Evolutionary conservation across 2,113 vertebrate genomes (phyloP).

Genomic region (Leptosomus discolor): DNA sequence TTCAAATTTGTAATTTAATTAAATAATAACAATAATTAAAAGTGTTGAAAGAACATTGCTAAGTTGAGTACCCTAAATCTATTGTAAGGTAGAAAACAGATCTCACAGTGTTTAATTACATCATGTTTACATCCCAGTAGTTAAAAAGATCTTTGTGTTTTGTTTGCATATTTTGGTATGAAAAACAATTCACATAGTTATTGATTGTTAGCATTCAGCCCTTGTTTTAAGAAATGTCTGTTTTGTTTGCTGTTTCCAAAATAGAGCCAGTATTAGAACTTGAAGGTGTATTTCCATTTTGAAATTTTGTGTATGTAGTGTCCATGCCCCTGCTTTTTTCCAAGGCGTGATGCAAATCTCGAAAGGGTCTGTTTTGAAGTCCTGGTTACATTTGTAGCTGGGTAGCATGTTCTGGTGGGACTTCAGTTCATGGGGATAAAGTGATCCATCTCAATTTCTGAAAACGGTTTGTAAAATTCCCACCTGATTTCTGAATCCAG

Average conservation of each 20-base stretch:
- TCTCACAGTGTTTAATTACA: background rate
- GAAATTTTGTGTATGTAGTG: background rate
- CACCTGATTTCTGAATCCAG: background rate
- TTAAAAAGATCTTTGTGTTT: background rate
- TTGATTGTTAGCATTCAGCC: background rate
- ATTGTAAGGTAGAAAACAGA: background rate
- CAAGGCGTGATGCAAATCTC: background rate
- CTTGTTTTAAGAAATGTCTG: background rate
- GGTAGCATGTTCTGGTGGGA: background rate
- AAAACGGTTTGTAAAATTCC: background rate
- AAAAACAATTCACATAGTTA: background rate
- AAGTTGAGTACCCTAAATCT: background rate
- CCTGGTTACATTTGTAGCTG: background rate
- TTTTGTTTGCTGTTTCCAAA: background rate
- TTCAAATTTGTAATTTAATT: constrained; percentile 35
- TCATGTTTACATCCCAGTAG: background rate
- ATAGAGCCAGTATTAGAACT: background rate
- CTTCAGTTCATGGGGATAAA: background rate
- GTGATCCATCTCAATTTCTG: background rate
- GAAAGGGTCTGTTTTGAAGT: background rate
- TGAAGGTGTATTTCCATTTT: background rate
- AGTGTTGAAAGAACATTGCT: background rate
- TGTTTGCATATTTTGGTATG: background rate
- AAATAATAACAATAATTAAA: constrained; percentile 38
- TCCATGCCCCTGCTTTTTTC: background rate